Evolutionary conservation across 2,888 invertebrate genomes (phyloP).

Genomic region (Calliopum simillimum): DNA sequence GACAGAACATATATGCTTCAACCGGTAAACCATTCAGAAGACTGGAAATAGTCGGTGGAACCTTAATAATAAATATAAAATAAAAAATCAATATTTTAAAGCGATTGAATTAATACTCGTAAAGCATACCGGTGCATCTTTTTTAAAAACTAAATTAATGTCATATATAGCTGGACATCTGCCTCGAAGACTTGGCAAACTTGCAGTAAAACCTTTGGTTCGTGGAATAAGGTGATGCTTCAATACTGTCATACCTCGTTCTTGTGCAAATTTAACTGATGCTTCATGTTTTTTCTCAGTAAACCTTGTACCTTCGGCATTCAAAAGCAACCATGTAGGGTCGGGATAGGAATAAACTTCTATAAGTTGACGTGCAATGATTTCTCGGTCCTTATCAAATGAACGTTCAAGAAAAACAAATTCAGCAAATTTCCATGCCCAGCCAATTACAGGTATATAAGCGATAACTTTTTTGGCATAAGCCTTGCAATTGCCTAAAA

Average conservation of each 20-base stretch:
- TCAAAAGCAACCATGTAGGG: constrained; percentile 88
- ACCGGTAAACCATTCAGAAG: constrained; percentile 80
- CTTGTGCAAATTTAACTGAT: constrained; percentile 86
- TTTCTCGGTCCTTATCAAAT: constrained; percentile 89
- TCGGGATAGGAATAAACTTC: constrained; percentile 90
- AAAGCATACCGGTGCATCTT: constrained; percentile 71
- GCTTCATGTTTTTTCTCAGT: constrained; percentile 88
- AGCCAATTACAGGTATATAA: constrained; percentile 92
- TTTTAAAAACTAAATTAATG: constrained; percentile 79
- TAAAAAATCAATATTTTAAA: not conserved
- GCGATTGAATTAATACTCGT: not conserved
- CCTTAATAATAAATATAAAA: constrained; percentile 57
- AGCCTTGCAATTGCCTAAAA: constrained; percentile 94
- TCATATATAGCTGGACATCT: constrained; percentile 88
- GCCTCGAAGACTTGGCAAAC: constrained; percentile 82
- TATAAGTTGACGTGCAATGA: constrained; percentile 82
- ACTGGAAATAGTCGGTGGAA: constrained; percentile 82
- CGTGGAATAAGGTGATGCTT: constrained; percentile 94
- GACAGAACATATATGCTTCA: constrained; percentile 80
- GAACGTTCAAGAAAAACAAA: constrained; percentile 93
- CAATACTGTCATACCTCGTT: constrained; percentile 85
- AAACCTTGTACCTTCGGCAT: constrained; percentile 94
- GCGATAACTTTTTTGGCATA: constrained; percentile 93
- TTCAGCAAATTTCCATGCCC: constrained; percentile 97
- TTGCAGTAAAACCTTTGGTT: constrained; percentile 92